Base-by-base conservation (phyloP, 23 tunicate genomes). In the Pegea sp. region DNA sequence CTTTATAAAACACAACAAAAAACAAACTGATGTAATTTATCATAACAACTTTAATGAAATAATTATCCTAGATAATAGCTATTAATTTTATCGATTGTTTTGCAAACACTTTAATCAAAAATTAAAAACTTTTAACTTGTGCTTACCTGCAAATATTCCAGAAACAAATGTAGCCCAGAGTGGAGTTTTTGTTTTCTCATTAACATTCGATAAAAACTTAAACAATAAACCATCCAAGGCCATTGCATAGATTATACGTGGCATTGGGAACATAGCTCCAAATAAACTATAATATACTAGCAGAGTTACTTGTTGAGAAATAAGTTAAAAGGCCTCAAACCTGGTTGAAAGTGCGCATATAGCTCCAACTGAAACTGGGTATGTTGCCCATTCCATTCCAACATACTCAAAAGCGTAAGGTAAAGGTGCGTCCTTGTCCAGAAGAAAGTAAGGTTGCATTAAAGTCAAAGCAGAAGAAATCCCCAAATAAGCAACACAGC, bases 251-350 rank as follows among this genome's bases (percentile, higher is more conserved):
- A 88, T 76, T 31, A 88, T 88, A 30, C 97, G 79, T 24, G 97
- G 97, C 88, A 88, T 76, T 19, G 97, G 97, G 38, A 88, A 88
- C 97, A 88, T 88, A 18, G 88, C 72, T 0, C 97, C 97, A 42
- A 88, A 52, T 34, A 88, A 60, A 32, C 92, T 78, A 68, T 19
- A 53, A 52, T 42, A n/a, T n/a, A n/a, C n/a, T n/a, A n/a, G n/a
- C n/a, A n/a, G n/a, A n/a, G n/a, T n/a, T n/a, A n/a, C n/a, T n/a
- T n/a, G n/a, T n/a, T n/a, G n/a, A n/a, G n/a, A n/a, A n/a, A n/a
- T n/a, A n/a, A n/a, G n/a, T n/a, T n/a, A n/a, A n/a, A n/a, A n/a
- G n/a, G n/a, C n/a, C n/a, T n/a, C n/a, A n/a, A n/a, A 78, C 92
- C 88, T 75, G 48, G 97, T 76, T 2, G 97, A 75, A 33, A 88